Conservation (phyloP, 2,888 invertebrate species). For the Drosophila stalkeri region DNA sequence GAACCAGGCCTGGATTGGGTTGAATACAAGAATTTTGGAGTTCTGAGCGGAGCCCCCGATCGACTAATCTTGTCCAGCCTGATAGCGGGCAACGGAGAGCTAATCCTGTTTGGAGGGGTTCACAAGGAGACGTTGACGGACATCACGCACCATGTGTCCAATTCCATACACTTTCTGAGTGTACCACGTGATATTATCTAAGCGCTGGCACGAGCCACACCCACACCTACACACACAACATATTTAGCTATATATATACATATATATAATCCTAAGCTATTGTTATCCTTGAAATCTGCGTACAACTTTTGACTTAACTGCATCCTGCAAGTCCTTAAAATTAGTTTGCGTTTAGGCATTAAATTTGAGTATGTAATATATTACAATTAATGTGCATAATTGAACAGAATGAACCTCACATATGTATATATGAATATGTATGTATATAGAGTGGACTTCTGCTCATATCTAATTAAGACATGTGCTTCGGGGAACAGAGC, state of each 20-base stretch:
- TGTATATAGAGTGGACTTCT: slow-evolving; percentile 2
- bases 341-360: slow-evolving; percentile 41
- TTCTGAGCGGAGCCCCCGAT: slow-evolving; percentile 91
- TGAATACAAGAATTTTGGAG: slow-evolving; percentile 87
- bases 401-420: slow-evolving; percentile 31
- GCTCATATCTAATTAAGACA: slow-evolving; percentile 14
- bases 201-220: slow-evolving; percentile 37
- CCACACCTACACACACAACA: slow-evolving; percentile 13
- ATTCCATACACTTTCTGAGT: slow-evolving; percentile 91
- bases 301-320: slow-evolving; percentile 21
- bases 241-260: slow-evolving; percentile 18
- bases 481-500: slow-evolving; percentile 15
- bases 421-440: not conserved
- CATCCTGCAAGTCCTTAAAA: slow-evolving; percentile 20
- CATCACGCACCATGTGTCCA: slow-evolving; percentile 90
- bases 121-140: slow-evolving; percentile 90
- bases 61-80: slow-evolving; percentile 96
- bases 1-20: slow-evolving; percentile 85
- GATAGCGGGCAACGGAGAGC: slow-evolving; percentile 94
- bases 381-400: slow-evolving; percentile 29
- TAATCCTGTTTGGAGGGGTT: slow-evolving; percentile 98
- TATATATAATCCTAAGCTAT: slow-evolving; percentile 35
- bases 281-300: slow-evolving; percentile 17
- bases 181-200: slow-evolving; percentile 90
- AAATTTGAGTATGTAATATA: slow-evolving; percentile 50